Evolutionary conservation across 64 coral and sea anemone genomes (phyloP).

Genomic region (Orbicella faveolata): DNA sequence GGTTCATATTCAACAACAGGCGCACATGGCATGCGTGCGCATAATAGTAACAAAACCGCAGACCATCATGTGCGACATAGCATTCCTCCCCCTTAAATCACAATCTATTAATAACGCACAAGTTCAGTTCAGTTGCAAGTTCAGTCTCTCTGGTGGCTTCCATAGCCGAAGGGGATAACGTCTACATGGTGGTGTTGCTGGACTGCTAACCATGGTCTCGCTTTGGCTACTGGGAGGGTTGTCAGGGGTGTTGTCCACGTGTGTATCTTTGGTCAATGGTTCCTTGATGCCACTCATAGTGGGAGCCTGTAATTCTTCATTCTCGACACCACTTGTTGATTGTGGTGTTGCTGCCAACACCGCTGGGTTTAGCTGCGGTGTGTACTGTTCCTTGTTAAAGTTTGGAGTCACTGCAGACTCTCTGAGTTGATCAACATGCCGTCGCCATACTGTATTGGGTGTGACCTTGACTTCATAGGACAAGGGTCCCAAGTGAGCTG

Average conservation of each 20-base stretch:
- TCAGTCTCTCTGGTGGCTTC: neutral
- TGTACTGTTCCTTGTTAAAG: neutral
- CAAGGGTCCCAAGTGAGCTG: conserved; percentile 31
- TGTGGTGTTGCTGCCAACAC: neutral
- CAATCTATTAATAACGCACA: neutral
- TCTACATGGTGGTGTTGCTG: too few species aligned
- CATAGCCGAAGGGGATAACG: too few species aligned
- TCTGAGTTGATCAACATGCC: conserved; percentile 47
- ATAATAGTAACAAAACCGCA: too few species aligned
- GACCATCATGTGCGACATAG: too few species aligned
- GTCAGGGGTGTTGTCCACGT: too few species aligned
- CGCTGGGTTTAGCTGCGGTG: neutral
- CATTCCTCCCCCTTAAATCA: neutral
- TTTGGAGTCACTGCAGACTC: conserved; percentile 19
- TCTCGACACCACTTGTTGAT: too few species aligned
- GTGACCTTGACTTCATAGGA: conserved; percentile 45
- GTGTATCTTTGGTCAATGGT: neutral
- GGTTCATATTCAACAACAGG: too few species aligned
- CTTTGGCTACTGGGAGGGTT: too few species aligned
- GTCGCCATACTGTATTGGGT: conserved; percentile 38
- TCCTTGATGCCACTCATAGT: conserved; percentile 29
- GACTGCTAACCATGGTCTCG: too few species aligned
- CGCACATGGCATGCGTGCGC: too few species aligned
- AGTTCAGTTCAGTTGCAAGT: conserved; percentile 25
- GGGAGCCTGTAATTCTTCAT: too few species aligned